A percentile compares a stretch with the other conserved stretches of the same genome.
These are phyloP conservation scores for Megaceryle maxima DNA, from an alignment of 2,113 vertebrate genomes.

Conservation along the genomic window DNA sequence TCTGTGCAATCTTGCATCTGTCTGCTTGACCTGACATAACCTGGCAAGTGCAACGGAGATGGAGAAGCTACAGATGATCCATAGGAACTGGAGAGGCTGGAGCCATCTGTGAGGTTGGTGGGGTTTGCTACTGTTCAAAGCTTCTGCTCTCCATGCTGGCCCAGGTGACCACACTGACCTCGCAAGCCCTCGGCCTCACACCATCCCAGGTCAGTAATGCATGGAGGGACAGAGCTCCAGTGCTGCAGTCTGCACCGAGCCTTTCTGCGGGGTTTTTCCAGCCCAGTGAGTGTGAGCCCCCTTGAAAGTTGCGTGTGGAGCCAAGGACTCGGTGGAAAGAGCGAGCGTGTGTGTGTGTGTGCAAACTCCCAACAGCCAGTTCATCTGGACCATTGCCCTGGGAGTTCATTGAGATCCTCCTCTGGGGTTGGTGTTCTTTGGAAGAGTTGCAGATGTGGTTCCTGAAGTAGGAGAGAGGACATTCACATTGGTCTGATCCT, in stretches of 20 bases:
- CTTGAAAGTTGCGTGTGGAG: neutral
- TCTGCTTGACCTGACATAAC: neutral
- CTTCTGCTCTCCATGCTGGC: neutral
- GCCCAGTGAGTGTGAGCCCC: neutral
- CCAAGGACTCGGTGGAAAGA: neutral
- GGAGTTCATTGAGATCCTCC: neutral
- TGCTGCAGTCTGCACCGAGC: neutral
- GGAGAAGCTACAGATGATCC: neutral
- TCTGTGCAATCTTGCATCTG: neutral
- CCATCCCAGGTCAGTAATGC: neutral
- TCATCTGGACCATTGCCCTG: neutral
- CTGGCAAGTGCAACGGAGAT: neutral
- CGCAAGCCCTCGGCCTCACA: neutral
- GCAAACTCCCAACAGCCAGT: neutral
- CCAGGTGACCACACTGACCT: neutral
- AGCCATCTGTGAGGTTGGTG: neutral
- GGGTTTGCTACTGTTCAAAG: neutral
- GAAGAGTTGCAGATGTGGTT: neutral
- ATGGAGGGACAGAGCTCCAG: fast-evolving
- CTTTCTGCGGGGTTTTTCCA: neutral
- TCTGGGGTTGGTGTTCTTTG: neutral
- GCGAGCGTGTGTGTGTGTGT: neutral
- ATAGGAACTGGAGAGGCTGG: neutral
- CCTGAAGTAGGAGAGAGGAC: neutral
- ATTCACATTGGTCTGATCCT: neutral